These are phyloP conservation scores for Miltochrista miniata DNA, from an alignment of 2,888 invertebrate species.

Conservation along the genomic window DNA sequence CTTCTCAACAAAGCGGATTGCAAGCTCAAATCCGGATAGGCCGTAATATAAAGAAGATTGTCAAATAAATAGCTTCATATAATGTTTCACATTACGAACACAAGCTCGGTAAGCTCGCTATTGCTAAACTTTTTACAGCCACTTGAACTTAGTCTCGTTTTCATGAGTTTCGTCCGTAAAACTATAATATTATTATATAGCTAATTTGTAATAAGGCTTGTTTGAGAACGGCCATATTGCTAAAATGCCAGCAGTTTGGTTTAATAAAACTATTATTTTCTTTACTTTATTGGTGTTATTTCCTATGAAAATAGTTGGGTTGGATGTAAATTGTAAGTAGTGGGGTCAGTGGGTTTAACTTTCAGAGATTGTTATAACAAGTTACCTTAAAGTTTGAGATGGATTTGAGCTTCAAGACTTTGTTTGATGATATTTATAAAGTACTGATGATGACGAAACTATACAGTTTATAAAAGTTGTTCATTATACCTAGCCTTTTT, in stretches of 20 bases:
- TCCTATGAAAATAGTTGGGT: slow-evolving; percentile 9
- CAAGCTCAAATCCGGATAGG: too few species aligned
- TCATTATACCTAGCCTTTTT: too few species aligned
- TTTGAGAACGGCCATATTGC: slow-evolving; percentile 8
- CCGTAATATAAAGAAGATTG: too few species aligned
- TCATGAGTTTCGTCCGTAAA: slow-evolving; percentile 31
- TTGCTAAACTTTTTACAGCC: slow-evolving; percentile 38
- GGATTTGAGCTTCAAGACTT: too few species aligned
- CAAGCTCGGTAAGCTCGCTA: slow-evolving; percentile 6
- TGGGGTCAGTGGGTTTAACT: background rate
- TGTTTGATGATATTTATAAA: too few species aligned
- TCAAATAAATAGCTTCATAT: too few species aligned
- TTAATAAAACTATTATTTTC: slow-evolving; percentile 34
- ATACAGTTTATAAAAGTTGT: too few species aligned
- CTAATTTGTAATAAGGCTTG: slow-evolving; percentile 25
- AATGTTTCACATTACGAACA: too few species aligned
- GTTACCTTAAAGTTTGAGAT: too few species aligned
- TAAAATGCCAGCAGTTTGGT: slow-evolving; percentile 16
- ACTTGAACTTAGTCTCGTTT: slow-evolving; percentile 24
- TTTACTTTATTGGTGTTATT: slow-evolving; percentile 26
- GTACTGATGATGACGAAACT: too few species aligned
- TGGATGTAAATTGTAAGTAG: slow-evolving; percentile 1
- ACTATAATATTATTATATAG: slow-evolving; percentile 12
- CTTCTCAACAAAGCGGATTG: too few species aligned
- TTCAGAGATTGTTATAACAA: too few species aligned